Conservation (phyloP, 1,140 invertebrate genomes). For the Cydia splendana region DNA sequence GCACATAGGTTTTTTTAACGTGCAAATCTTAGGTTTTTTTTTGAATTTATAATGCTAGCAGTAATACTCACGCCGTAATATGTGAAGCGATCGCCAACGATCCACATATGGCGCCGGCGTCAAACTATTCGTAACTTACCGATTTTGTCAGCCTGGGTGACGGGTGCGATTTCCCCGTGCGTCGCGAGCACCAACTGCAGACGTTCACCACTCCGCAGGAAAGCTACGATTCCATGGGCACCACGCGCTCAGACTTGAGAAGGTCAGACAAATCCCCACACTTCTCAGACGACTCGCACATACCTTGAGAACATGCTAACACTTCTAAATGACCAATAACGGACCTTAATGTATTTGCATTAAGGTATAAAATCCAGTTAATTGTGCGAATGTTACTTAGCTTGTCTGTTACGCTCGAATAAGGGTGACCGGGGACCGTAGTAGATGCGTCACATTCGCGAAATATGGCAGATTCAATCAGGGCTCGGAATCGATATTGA, state of each 20-base stretch:
- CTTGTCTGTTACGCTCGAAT: neutral
- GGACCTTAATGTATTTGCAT: neutral
- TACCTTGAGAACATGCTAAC: slow-evolving; percentile 60
- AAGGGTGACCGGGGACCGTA: too few relatives aligned
- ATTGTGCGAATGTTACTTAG: neutral
- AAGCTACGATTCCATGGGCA: slow-evolving; percentile 94
- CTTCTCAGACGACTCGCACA: slow-evolving; percentile 50
- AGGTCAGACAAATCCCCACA: slow-evolving; percentile 84
- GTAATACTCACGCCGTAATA: neutral
- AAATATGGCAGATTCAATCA: neutral
- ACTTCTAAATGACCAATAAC: neutral
- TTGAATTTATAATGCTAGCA: too few relatives aligned
- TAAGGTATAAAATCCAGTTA: too few relatives aligned
- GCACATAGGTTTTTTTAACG: too few relatives aligned
- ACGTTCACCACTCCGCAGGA: slow-evolving; percentile 76
- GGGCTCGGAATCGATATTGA: too few relatives aligned
- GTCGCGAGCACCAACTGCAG: slow-evolving; percentile 84
- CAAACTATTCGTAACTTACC: neutral
- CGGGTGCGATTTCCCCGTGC: slow-evolving; percentile 91
- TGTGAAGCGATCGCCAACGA: too few relatives aligned
- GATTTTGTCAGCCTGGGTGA: slow-evolving; percentile 88
- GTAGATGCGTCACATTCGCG: neutral
- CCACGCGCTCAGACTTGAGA: slow-evolving; percentile 82
- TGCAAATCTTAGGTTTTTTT: too few relatives aligned
- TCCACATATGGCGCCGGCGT: neutral